A percentile compares a stretch with the other conserved stretches of the same genome.
phyloP scores from a whole-genome alignment of 1,140 invertebrate species.

The Euura lappo region DNA sequence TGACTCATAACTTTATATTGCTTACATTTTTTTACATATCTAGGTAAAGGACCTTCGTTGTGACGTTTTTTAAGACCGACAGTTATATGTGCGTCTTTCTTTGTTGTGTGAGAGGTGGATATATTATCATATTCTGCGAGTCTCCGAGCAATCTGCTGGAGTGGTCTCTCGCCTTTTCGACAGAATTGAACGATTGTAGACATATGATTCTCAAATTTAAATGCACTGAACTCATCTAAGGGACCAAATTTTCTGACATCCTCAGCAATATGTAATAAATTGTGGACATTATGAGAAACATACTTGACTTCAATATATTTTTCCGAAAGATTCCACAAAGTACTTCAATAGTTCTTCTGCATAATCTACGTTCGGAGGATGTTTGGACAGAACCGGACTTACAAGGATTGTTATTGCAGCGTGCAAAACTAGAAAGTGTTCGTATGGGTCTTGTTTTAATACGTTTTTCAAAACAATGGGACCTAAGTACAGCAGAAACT shows the following conservation, averaged over 20 bases:
- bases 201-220: constrained; percentile 19
- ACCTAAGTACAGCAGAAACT: constrained; percentile 39
- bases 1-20: no score
- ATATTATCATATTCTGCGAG: no score
- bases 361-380: neutral
- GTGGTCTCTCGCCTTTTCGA: constrained; percentile 11
- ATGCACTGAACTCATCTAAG: constrained; percentile 12
- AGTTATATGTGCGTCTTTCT: no score
- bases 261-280: neutral
- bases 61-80: no score
- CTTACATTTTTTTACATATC: no score
- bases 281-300: constrained; percentile 17
- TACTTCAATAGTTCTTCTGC: neutral
- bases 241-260: constrained; percentile 9
- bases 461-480: constrained; percentile 43
- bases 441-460: constrained; percentile 40
- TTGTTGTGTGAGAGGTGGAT: no score
- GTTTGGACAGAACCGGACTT: no score
- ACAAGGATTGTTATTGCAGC: no score
- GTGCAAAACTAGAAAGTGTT: constrained; percentile 39
- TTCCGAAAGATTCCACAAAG: constrained; percentile 8
- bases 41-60: no score
- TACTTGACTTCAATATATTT: neutral
- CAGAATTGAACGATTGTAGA: neutral
- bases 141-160: constrained; percentile 1